Conservation (phyloP, 1,140 invertebrate genomes). For the Pseudomyrmex cubaensis region DNA sequence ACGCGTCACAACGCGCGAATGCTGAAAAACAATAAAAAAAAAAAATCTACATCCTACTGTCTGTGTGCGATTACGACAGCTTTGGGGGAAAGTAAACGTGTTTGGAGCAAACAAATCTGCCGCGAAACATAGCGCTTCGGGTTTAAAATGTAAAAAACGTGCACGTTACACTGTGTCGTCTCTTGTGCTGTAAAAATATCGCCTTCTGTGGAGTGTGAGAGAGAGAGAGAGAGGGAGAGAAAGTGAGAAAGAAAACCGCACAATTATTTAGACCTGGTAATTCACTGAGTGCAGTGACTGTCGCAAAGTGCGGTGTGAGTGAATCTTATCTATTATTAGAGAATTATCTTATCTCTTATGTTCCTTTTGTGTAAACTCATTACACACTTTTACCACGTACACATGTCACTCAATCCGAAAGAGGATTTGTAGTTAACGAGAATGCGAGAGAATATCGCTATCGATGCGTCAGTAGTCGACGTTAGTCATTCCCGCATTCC, state of each 20-base stretch:
- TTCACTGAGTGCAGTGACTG: conserved; percentile 1
- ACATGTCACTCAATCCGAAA: neutral
- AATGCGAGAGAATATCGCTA: neutral
- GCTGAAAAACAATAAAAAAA: neutral
- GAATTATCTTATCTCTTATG: conserved; percentile 9
- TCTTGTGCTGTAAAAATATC: conserved; percentile 46
- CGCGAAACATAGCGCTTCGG: neutral
- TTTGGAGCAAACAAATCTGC: conserved; percentile 4
- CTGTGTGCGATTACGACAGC: conserved; percentile 8
- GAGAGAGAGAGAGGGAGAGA: neutral
- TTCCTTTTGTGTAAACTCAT: neutral
- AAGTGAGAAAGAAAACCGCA: too few species aligned
- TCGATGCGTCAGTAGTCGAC: neutral
- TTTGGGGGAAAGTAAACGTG: conserved; percentile 13
- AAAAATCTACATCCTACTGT: neutral
- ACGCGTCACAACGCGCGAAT: neutral
- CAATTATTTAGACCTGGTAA: neutral
- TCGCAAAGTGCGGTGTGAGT: neutral
- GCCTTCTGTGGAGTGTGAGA: conserved; percentile 1
- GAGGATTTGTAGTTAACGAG: conserved; percentile 24
- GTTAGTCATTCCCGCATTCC: too few species aligned
- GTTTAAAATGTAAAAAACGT: conserved; percentile 15
- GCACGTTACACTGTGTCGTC: conserved; percentile 43
- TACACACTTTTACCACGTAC: neutral
- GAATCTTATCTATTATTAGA: conserved; percentile 21